These are phyloP conservation scores for Phalacrocorax pelagicus DNA, from an alignment of 2,113 vertebrate species.

Conservation along the genomic window DNA sequence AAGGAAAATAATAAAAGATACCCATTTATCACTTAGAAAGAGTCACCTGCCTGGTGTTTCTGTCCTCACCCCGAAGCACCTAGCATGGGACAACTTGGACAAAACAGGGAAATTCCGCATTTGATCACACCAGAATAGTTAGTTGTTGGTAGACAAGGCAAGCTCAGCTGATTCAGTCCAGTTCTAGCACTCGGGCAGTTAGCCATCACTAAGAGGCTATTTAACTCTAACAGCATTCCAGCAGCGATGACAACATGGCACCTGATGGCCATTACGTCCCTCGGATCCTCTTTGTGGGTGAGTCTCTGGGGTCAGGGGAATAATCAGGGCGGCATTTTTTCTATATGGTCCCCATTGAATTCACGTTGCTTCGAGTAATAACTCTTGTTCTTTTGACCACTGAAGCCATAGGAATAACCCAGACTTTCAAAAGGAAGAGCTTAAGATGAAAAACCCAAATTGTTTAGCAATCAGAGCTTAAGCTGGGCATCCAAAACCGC, in stretches of 20 bases:
- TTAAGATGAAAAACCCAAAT: neutral
- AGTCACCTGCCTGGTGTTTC: neutral
- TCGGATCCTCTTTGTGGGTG: slow-evolving; percentile 80
- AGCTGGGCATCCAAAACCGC: neutral
- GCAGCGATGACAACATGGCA: slow-evolving; percentile 64
- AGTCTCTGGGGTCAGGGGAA: neutral
- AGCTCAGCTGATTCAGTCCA: neutral
- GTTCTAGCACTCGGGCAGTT: neutral
- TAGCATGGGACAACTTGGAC: neutral
- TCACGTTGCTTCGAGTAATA: neutral
- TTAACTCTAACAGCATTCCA: slow-evolving; percentile 67
- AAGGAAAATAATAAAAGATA: neutral
- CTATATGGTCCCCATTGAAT: neutral
- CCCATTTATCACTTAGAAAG: neutral
- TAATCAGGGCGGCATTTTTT: neutral
- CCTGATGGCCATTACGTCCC: slow-evolving; percentile 78
- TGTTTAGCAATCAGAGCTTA: neutral
- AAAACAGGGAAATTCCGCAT: neutral
- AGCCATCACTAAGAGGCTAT: neutral
- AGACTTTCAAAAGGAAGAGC: neutral
- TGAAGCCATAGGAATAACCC: neutral
- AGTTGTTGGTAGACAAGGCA: neutral
- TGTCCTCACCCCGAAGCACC: neutral
- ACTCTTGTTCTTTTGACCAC: too few relatives aligned
- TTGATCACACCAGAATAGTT: neutral